Evolutionary conservation across 2,113 vertebrate species (phyloP), one percentile per base, ranked within the genome.

Genomic region (Struthidea cinerea): DNA sequence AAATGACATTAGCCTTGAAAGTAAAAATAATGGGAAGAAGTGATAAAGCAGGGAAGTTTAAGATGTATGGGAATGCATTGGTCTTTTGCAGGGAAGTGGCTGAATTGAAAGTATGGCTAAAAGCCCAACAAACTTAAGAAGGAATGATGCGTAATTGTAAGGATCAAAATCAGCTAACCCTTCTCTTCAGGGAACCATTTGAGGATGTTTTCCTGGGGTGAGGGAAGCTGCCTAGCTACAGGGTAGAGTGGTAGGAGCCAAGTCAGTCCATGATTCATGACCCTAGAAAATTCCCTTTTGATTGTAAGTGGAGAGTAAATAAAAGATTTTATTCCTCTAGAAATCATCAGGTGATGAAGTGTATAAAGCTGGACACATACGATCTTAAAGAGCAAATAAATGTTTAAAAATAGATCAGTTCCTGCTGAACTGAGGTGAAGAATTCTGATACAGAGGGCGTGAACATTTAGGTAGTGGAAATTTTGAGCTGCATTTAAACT

Each of bases 291-390:
- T 76, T 80, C 27, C 30, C 14, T 93, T 90, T 77, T 67, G 52
- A 13, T 70, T 1, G 1, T 55, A 81, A 93, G 27, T 47, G 32
- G 59, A 78, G 56, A 84, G 69, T 86, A 94, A 93, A 70, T 77
- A 46, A 83, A 88, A 80, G 21, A n/a, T 57, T 92, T 92, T 88
- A 86, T 86, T 95, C 13, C 50, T 81, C 64, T 93, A 73, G 60
- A 94, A 93, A 56, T 78, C 47, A 91, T 87, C 52, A 78, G 68
- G 60, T 90, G 56, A 86, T 92, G 57, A 96, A 84, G 42, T 73
- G 33, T 84, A 32, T 81, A 90, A 86, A 90, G 35, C 42, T 89
- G 86, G 83, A 86, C 68, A 64, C 44, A 27, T 7, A 75, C 5
- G 9, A 67, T 59, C 64, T 81, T 42, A 49, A 81, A 81, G 35